phyloP scores from a whole-genome alignment of 2,888 invertebrate genomes.

The Dolichopus griseipennis region DNA sequence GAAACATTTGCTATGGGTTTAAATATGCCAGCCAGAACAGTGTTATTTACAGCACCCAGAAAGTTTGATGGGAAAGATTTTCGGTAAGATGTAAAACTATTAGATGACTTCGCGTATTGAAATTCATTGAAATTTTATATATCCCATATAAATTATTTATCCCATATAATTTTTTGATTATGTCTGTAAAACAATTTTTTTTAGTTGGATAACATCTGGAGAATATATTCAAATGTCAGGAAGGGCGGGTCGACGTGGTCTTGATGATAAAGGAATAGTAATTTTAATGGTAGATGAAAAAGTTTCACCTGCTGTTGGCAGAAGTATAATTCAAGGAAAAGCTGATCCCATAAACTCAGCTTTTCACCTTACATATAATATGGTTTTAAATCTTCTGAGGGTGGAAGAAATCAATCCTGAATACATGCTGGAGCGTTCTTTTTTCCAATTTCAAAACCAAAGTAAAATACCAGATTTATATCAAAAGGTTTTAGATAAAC shows the following conservation, averaged over 20 bases:
- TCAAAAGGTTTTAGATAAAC: slow-evolving; percentile 44
- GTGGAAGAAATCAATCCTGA: slow-evolving; percentile 99
- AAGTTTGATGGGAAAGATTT: slow-evolving; percentile 97
- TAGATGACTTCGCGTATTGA: not conserved
- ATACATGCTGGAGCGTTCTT: slow-evolving; percentile 96
- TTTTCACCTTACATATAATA: slow-evolving; percentile 98
- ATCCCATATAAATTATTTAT: not conserved
- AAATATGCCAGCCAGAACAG: slow-evolving; percentile 99
- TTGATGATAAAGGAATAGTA: slow-evolving; percentile 95
- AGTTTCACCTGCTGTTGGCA: slow-evolving; percentile 69
- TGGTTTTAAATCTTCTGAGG: slow-evolving; percentile 91
- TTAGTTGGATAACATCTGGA: slow-evolving; percentile 87
- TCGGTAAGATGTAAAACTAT: slow-evolving; percentile 17
- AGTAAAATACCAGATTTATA: slow-evolving; percentile 80
- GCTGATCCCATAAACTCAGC: slow-evolving; percentile 98
- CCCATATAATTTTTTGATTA: too few relatives aligned
- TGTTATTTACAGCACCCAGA: slow-evolving; percentile 87
- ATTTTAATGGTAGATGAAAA: slow-evolving; percentile 98
- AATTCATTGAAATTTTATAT: not conserved
- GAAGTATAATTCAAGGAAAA: slow-evolving; percentile 75
- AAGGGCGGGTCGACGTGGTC: slow-evolving; percentile 90
- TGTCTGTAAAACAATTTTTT: not conserved
- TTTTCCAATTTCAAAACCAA: slow-evolving; percentile 99
- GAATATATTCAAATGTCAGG: slow-evolving; percentile 99
- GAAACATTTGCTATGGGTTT: slow-evolving; percentile 99